Conservation (phyloP, 2,888 invertebrate species). For the Seira musarum region DNA sequence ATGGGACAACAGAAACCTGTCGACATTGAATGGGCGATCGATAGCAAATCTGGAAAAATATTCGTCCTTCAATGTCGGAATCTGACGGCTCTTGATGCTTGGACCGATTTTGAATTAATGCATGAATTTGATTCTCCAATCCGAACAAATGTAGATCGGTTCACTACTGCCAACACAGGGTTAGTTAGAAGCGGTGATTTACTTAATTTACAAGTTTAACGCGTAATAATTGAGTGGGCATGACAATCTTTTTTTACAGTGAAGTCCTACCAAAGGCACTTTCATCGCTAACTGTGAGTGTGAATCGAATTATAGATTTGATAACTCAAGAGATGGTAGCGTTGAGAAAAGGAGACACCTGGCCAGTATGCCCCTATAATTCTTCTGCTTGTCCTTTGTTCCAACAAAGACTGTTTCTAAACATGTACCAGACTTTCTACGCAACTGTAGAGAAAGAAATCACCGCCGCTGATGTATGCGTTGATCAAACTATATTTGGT, state of each 20-base stretch:
- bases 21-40: constrained; percentile 88
- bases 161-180: constrained; percentile 83
- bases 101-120: constrained; percentile 84
- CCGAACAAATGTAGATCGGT: constrained; percentile 78
- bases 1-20: constrained; percentile 78
- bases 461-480: constrained; percentile 74
- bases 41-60: constrained; percentile 72
- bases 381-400: constrained; percentile 66
- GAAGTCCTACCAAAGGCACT: constrained; percentile 80
- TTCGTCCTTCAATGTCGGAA: constrained; percentile 84
- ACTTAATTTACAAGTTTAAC: constrained; percentile 9
- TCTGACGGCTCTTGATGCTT: constrained; percentile 81
- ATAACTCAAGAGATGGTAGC: constrained; percentile 70
- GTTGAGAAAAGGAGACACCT: constrained; percentile 16
- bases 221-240: not conserved
- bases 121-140: constrained; percentile 84
- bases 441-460: constrained; percentile 73
- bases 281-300: constrained; percentile 75
- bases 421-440: constrained; percentile 74
- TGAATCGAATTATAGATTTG: constrained; percentile 71
- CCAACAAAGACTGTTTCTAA: constrained; percentile 72
- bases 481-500: constrained; percentile 79
- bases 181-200: no score
- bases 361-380: constrained; percentile 38
- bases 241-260: constrained; percentile 70